These are phyloP conservation scores for Platerodrilus igneus DNA, from an alignment of 2,888 invertebrate genomes.

Conservation along the genomic window DNA sequence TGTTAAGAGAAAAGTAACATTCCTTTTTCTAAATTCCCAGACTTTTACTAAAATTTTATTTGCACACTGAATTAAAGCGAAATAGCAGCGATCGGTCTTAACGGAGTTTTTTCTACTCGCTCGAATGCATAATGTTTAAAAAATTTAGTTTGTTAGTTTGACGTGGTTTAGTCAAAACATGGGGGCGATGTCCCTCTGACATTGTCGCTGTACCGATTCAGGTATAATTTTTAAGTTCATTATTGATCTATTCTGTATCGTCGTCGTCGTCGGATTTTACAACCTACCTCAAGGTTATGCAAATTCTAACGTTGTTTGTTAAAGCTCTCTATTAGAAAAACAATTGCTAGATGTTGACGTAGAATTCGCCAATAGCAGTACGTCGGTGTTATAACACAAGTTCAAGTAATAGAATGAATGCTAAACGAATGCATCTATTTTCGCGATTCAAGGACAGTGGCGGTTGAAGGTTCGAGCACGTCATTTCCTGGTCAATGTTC, in stretches of 20 bases:
- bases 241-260: too few species aligned
- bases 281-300: too few species aligned
- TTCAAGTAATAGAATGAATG: constrained; percentile 26
- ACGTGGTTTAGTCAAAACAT: constrained; percentile 22
- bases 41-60: too few species aligned
- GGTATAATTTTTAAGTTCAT: constrained; percentile 31
- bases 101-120: constrained; percentile 18
- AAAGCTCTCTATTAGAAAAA: too few species aligned
- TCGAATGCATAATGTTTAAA: constrained; percentile 8
- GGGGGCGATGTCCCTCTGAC: constrained; percentile 35
- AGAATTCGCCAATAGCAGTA: too few species aligned
- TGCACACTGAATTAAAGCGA: too few species aligned
- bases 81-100: constrained; percentile 16
- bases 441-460: constrained; percentile 29
- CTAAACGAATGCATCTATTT: constrained; percentile 28
- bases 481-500: constrained; percentile 40
- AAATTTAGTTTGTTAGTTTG: constrained; percentile 15
- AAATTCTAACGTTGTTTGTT: too few species aligned
- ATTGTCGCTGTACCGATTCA: constrained; percentile 32
- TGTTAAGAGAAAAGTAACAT: too few species aligned
- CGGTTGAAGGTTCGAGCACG: constrained; percentile 30
- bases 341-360: too few species aligned
- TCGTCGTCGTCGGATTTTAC: too few species aligned
- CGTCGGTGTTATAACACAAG: too few species aligned
- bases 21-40: too few species aligned